Evolutionary conservation across 2,797 vertebrate species (phyloP), one percentile per base, ranked within the genome.

Genomic region (Pelobates cultripes): DNA sequence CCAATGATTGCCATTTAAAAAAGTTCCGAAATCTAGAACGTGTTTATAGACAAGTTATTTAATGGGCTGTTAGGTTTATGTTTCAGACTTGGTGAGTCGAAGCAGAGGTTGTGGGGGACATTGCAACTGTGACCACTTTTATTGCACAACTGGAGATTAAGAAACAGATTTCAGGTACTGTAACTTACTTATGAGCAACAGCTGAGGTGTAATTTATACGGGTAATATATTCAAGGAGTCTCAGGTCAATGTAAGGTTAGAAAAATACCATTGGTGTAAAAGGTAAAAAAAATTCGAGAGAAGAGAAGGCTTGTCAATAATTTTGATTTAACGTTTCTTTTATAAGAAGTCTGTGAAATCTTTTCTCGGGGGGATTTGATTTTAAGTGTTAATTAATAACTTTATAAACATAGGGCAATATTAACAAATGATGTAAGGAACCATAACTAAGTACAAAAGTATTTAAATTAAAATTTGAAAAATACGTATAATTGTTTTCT

Each of bases 31-130:
- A 83, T 83, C 71, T 83, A 83, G 82, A 83, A 83, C 60, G 82
- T 83, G 82, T 83, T 83, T 83, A 83, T 83, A 83, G 72, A 83
- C 77, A 79, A 63, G 77, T 83, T 83, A 83, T 83, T 83, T 83
- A 83, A 83, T 83, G 82, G 82, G 77, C 82, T 83, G 82, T 83
- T 83, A 83, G 82, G 76, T 79, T 83, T 83, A 83, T 83, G 82
- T 83, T 83, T 79, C 82, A 83, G 77, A 71, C 77, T 79, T 83
- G 82, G 77, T 83, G 82, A 79, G 82, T 83, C 82, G 82, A 83
- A 83, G 73, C 80, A 77, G 80, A 79, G 82, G 77, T 83, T 83
- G 82, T 71, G 77, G 82, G 28, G 77, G 82, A 83, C 82, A 10
- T 79, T 75, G 82, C 44, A 79, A 79, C 77, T 79, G 77, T 79